A percentile compares a stretch with the other conserved stretches of the same genome.
Conservation (phyloP, 2,113 vertebrate genomes). For the Phaetusa simplex region DNA sequence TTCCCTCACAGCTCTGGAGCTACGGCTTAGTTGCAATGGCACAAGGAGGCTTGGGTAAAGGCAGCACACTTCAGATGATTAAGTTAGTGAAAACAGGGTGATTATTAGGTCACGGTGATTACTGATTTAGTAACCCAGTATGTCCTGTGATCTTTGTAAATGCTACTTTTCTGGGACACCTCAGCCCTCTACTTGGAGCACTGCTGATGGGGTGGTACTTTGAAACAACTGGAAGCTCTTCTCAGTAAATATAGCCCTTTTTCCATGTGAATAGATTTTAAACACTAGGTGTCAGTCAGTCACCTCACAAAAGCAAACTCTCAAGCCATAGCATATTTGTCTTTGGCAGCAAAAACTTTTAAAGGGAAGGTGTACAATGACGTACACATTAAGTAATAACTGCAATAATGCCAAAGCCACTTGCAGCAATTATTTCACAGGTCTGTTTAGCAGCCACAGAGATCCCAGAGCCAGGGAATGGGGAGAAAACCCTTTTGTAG, state of each 20-base stretch:
- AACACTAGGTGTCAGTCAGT: constrained; percentile 68
- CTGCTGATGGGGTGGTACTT: neutral
- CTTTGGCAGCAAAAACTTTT: neutral
- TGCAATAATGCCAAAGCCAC: neutral
- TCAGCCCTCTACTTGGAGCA: neutral
- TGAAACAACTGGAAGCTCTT: neutral
- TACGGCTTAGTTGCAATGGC: fast-evolving
- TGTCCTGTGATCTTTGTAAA: neutral
- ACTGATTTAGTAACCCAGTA: neutral
- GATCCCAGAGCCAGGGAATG: neutral
- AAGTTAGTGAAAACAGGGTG: neutral
- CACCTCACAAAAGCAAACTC: constrained; percentile 16
- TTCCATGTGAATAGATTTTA: neutral
- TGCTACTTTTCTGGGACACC: neutral
- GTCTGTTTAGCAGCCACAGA: neutral
- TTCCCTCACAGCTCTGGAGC: neutral
- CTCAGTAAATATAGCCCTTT: neutral
- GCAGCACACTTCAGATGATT: neutral
- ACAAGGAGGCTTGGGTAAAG: neutral
- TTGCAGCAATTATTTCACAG: neutral
- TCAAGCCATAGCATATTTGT: neutral
- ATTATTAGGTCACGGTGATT: neutral
- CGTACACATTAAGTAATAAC: neutral
- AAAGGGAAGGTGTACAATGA: neutral
- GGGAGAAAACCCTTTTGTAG: neutral